Evolutionary conservation across 2,888 invertebrate species (phyloP), one percentile per base, ranked within the genome.

Genomic region (Cheilosia vernalis): DNA sequence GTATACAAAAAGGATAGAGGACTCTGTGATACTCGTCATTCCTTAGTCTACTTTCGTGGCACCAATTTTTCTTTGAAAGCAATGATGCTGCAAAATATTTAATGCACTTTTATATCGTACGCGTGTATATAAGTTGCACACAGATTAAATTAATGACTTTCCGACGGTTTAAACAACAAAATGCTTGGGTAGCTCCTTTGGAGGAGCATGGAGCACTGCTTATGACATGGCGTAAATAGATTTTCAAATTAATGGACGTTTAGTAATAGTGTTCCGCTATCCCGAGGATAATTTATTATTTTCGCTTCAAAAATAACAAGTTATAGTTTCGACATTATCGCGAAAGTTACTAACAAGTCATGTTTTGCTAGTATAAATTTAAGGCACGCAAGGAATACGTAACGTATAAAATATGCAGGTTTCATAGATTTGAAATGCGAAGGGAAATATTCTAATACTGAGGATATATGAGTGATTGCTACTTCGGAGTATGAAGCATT

Each of bases 221-320:
- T 55, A 17, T 66, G 66, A 66, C 66, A 53, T 17, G 66, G n/a
- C 17, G 53, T 40, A 66, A 66, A 66, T 55, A 30, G 51, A 51
- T 51, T 66, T 66, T 66, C 40, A 13, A 40, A 42, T 42, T 66
- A 53, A 55, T 66, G 66, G 51, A 53, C 53, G 42, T 66, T 3
- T 15, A n/a, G 13, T 24, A 40, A 40, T 53, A 27, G 27, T n/a
- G n/a, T 53, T 53, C 6, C 17, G 37, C 40, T 53, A n/a, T 66
- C 10, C 24, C 17, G 27, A 7, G 40, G 27, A 53, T 42, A 55
- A 55, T 66, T 55, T 66, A 42, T 66, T 66, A 42, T 42, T 53
- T 53, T 27, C 13, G 0, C 19, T 49, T 17, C 3, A 21, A 21
- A 49, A 49, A 6, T 64, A 19, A n/a, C 24, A 49, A 37, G 37